Evolutionary conservation across 2,888 invertebrate species (phyloP).

Genomic region (Gymnocheta viridis): DNA sequence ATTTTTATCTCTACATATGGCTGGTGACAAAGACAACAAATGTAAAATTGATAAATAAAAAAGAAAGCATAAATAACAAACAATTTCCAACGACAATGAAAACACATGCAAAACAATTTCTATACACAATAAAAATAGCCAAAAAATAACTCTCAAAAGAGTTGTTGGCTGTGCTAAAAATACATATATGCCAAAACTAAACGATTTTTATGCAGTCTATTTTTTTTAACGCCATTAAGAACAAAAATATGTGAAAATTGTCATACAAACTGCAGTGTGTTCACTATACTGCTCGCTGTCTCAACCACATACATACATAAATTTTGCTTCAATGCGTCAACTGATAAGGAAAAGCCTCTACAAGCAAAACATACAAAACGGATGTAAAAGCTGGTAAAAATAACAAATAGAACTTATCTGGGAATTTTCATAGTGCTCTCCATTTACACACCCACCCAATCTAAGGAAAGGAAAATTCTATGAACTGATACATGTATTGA

Average conservation of each 20-base stretch:
- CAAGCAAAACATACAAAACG: not conserved
- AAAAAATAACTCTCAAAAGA: not conserved
- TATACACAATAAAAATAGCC: not conserved
- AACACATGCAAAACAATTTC: constrained; percentile 52
- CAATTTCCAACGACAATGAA: constrained; percentile 39
- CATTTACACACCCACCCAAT: not conserved
- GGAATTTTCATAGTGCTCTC: not conserved
- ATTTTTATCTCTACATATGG: constrained; percentile 15
- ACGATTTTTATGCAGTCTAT: constrained; percentile 48
- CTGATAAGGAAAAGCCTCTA: constrained; percentile 12
- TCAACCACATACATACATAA: not conserved
- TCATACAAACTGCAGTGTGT: not conserved
- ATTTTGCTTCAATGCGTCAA: constrained; percentile 25
- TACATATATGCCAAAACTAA: constrained; percentile 9
- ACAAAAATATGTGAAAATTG: constrained; percentile 13
- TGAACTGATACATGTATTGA: too few species aligned
- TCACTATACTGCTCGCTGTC: not conserved
- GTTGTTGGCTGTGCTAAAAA: not conserved
- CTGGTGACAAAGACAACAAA: not conserved
- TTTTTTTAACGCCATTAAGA: constrained; percentile 57
- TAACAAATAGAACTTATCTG: constrained; percentile 46
- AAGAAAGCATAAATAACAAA: constrained; percentile 11
- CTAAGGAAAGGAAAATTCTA: not conserved
- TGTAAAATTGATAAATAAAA: constrained; percentile 11
- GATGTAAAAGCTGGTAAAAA: constrained; percentile 16